These are phyloP conservation scores for Alauda arvensis DNA, from an alignment of 2,797 vertebrate genomes.

Conservation along the genomic window DNA sequence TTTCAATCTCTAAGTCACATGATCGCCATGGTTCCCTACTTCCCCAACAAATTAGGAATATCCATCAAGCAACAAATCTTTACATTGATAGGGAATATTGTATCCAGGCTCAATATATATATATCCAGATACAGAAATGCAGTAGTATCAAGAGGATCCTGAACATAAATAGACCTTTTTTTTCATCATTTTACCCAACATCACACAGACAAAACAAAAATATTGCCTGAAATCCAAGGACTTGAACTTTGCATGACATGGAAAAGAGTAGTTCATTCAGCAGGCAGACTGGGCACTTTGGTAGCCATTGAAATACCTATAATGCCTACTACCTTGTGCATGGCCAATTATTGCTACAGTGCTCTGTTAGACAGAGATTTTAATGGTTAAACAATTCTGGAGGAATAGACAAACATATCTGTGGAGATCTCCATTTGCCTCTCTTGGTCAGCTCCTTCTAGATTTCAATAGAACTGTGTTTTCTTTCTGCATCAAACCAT, in stretches of 20 bases:
- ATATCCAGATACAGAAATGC: not conserved
- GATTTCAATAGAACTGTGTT: not conserved
- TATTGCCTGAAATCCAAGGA: not conserved
- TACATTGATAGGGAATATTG: not conserved
- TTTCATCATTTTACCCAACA: not conserved
- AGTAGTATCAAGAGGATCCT: not conserved
- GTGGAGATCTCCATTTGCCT: not conserved
- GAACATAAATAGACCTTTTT: not conserved
- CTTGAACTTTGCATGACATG: not conserved
- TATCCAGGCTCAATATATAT: not conserved
- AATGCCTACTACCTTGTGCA: not conserved
- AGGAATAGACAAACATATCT: not conserved
- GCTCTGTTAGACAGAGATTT: not conserved
- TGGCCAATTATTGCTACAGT: not conserved
- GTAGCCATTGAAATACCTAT: not conserved
- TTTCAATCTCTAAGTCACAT: not conserved
- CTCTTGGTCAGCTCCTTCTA: not conserved
- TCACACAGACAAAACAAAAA: not conserved
- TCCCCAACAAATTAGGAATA: not conserved
- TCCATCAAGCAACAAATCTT: not conserved
- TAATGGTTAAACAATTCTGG: not conserved
- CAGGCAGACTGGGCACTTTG: not conserved
- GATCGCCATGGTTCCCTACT: not conserved
- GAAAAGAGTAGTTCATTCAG: not conserved
- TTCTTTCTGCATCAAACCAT: constrained; percentile 10